These are phyloP conservation scores for Limnothrissa miodon DNA, from an alignment of 2,113 vertebrate species.

Conservation along the genomic window DNA sequence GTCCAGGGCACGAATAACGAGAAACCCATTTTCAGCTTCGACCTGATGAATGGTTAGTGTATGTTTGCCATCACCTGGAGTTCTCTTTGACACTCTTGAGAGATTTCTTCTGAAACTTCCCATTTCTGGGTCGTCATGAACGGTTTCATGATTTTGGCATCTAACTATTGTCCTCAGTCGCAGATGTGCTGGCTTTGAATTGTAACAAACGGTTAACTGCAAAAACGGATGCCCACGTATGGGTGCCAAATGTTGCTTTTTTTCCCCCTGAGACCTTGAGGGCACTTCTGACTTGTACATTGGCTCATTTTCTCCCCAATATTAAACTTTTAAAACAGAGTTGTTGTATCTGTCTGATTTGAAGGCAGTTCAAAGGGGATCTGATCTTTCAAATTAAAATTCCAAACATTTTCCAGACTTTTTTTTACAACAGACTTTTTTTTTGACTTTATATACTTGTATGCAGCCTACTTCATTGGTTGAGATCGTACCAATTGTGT, in stretches of 20 bases:
- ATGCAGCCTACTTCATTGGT: too few species aligned
- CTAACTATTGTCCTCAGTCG: background rate
- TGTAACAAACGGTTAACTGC: too few species aligned
- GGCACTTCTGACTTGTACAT: background rate
- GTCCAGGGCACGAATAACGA: constrained; percentile 35
- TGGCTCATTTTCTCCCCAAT: background rate
- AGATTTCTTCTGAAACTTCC: background rate
- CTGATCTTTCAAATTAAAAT: too few species aligned
- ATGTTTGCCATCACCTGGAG: background rate
- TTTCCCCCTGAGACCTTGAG: background rate
- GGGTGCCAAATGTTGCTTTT: background rate
- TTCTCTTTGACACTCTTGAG: background rate
- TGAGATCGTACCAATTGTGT: too few species aligned
- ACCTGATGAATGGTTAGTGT: constrained; percentile 66
- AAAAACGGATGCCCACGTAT: background rate
- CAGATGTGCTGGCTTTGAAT: background rate
- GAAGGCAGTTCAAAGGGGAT: background rate
- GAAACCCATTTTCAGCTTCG: constrained; percentile 57
- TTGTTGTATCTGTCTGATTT: background rate
- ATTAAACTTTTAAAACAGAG: background rate
- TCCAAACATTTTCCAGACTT: too few species aligned
- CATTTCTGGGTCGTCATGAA: background rate
- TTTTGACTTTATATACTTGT: too few species aligned
- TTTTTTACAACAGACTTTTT: too few species aligned
- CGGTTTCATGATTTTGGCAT: background rate